Base-by-base conservation (phyloP, 1,140 invertebrate species). In the Andrena cerasifolii region DNA sequence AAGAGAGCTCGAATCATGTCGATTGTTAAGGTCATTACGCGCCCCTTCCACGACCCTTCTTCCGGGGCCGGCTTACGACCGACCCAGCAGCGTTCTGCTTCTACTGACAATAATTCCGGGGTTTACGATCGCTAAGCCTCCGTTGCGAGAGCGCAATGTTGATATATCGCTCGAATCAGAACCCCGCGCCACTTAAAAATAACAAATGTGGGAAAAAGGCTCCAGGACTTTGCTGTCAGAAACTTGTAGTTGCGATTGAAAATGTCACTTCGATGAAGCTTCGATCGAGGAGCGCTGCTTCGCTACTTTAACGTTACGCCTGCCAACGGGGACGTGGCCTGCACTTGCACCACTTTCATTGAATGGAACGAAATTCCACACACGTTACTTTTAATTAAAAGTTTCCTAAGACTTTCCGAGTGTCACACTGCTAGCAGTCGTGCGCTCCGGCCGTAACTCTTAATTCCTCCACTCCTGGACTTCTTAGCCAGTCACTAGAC, bases 21-120 rank as follows among this genome's bases (percentile, higher is more conserved):
- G 82, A 83, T 84, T 83, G 81, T 65, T 83, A 80, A 84, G 71
- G 77, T 84, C 81, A 83, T 83, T 84, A 82, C 59, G 72, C 53
- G 58, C 53, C 81, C 70, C 82, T 65, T 70, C 81, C 71, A 43
- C 59, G 36, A 26, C 68, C 59, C 76, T 56, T 56, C 77, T 83
- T 84, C 82, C 82, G 82, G 80, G 67, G 63, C 67, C 73, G 26
- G 68, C 24, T 77, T 49, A 67, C 54, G 26, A 33, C 45, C 66
- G 40, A 53, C 43, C 65, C 31, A 12, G 21, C 18, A 31, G 21
- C 36, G 51, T 65, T 77, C 68, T 45, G 43, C 56, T n/a, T 61
- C 54, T 71, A 28, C 45, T 43, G 43, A 21, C 56, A 3, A 18
- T 33, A 71, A 77, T 71, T 71, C 54, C 66, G 28, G 31, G 43